Base-by-base conservation (phyloP, 1,140 invertebrate species). In the Trissolcus basalis region DNA sequence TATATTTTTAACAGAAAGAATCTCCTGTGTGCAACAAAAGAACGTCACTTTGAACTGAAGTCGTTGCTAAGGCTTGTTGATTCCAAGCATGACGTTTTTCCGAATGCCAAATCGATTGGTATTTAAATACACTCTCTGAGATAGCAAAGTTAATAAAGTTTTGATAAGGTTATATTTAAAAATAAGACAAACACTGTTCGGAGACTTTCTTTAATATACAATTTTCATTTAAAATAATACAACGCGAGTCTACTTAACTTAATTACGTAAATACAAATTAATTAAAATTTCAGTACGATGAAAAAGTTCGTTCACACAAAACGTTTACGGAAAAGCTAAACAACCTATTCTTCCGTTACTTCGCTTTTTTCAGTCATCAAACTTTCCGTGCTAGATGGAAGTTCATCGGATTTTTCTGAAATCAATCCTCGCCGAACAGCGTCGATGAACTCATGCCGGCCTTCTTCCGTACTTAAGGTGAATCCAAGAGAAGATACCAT, bases 401-500 rank as follows among this genome's bases (percentile, higher is more conserved):
- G 39, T 60, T 70, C 60, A 47, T 14, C 32, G 12, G 4, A 16
- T 53, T 47, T 27, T 69, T 44, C 77, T 1, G 69, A 56, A 19
- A 88, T 72, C n/a, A 86, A 55, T 10, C 86, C 86, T 1, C 60
- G 80, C 6, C 85, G 60, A 8, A 87, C 55, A 13, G 86, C 86
- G 13, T 87, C 80, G 0, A 82, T 79, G 44, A 84, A 88, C 27
- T 85, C 81, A 8, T 83, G 72, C 6, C 81, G 79, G 1, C 81
- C 86, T 12, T 82, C 60, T 5, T 80, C 77, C 0, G 83, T 85
- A 27, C 86, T 82, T 0, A 88, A 73, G 5, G 85, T 80, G 15
- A 88, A 88, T 49, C 84, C 81, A 0, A 88, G 35, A 9, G 86
- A 85, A 13, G 86, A 85, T 9, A 88, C 64, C 1, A 88, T 81